These are phyloP conservation scores for Brachyptera risi DNA, from an alignment of 2,888 invertebrate genomes.

Conservation along the genomic window DNA sequence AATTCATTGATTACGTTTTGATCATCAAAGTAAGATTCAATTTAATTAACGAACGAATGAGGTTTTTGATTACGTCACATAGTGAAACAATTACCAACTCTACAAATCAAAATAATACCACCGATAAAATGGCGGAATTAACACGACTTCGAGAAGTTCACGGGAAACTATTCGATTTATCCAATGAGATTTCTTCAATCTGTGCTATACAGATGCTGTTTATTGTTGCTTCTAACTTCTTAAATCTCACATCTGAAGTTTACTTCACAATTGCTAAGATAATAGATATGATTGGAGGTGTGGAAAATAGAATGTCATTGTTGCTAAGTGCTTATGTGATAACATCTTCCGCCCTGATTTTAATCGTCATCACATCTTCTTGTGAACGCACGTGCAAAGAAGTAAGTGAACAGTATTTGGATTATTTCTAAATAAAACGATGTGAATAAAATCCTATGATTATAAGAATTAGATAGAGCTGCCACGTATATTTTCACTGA, in stretches of 20 bases:
- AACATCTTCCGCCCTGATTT: background rate
- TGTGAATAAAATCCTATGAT: too few species aligned
- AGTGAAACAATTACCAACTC: background rate
- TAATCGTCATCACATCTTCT: background rate
- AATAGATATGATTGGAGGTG: background rate
- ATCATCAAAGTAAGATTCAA: background rate
- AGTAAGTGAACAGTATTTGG: conserved; percentile 4
- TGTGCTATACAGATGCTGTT: background rate
- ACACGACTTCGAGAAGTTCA: background rate
- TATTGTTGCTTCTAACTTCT: background rate
- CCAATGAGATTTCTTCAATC: background rate
- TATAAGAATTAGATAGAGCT: too few species aligned
- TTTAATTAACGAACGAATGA: background rate
- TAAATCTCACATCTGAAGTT: background rate
- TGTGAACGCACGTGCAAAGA: background rate
- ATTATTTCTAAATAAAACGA: too few species aligned
- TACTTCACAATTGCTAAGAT: background rate
- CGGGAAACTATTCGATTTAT: background rate
- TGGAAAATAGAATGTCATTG: background rate
- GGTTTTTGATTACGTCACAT: background rate
- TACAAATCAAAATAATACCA: too few species aligned
- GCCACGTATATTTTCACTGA: too few species aligned
- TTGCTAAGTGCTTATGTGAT: background rate
- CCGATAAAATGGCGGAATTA: background rate
- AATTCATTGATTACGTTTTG: background rate